A percentile compares a stretch with the other conserved stretches of the same genome.
phyloP scores from a whole-genome alignment of 2,888 invertebrate genomes.

The Archips crataeganus region DNA sequence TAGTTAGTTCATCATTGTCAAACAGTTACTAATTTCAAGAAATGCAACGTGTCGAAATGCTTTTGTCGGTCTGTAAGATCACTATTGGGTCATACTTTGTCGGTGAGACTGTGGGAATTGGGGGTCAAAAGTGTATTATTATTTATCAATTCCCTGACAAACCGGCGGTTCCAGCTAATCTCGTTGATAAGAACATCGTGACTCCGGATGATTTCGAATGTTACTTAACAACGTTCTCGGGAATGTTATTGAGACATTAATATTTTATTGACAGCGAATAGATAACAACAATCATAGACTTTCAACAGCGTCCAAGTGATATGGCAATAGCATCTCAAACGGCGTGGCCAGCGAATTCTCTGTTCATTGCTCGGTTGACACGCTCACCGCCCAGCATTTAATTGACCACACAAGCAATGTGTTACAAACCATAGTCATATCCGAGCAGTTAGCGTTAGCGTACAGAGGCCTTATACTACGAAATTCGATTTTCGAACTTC shows the following conservation, averaged over 20 bases:
- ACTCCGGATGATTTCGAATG: constrained; percentile 27
- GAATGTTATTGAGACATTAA: constrained; percentile 21
- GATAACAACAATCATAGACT: constrained; percentile 1
- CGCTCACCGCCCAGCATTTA: no score
- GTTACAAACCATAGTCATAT: no score
- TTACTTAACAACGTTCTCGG: constrained; percentile 12
- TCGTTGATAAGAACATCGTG: constrained; percentile 32
- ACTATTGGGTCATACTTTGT: constrained; percentile 1
- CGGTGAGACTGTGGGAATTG: constrained; percentile 4
- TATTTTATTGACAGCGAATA: constrained; percentile 7
- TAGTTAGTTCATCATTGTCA: neutral
- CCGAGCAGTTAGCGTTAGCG: no score
- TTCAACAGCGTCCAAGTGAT: neutral
- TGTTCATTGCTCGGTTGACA: no score
- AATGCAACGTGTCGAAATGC: neutral
- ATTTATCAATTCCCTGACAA: constrained; percentile 28
- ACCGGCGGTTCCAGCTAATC: constrained; percentile 35
- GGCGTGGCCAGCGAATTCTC: no score
- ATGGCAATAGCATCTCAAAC: neutral
- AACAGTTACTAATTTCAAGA: constrained; percentile 1
- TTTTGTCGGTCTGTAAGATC: neutral
- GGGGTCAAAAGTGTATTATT: constrained; percentile 17
- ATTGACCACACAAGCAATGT: no score
- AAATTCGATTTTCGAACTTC: no score
- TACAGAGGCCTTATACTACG: no score